phyloP scores from a whole-genome alignment of 2,113 vertebrate genomes.

The Neomonachus schauinslandi region DNA sequence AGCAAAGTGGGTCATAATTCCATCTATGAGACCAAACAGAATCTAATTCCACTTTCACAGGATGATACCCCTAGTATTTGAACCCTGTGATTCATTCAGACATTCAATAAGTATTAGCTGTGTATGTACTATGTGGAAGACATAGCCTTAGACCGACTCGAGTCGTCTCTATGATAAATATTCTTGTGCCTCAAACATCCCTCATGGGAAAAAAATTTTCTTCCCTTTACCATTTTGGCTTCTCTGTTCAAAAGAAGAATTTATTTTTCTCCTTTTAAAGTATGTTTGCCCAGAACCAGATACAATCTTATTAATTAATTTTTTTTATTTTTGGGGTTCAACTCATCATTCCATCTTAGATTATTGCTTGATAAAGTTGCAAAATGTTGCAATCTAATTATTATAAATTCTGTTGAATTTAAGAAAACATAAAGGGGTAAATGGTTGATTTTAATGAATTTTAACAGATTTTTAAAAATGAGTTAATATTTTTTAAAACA shows the following conservation, averaged over 20 bases:
- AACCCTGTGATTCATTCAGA: background rate
- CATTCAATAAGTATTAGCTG: background rate
- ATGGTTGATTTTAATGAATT: background rate
- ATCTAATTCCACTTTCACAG: background rate
- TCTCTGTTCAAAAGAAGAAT: background rate
- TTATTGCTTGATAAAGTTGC: background rate
- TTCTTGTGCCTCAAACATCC: background rate
- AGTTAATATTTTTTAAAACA: background rate
- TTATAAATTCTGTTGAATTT: background rate
- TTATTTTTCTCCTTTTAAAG: background rate
- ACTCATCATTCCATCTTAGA: background rate
- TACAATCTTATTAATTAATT: background rate
- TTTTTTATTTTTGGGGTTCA: background rate
- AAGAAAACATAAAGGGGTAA: background rate
- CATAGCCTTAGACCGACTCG: too few relatives aligned
- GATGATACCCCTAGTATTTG: background rate
- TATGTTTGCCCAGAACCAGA: background rate
- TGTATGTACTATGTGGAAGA: background rate
- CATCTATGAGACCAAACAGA: background rate
- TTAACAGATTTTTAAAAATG: slow-evolving; percentile 8
- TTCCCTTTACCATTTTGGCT: background rate
- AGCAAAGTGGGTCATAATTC: background rate
- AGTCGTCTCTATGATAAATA: background rate
- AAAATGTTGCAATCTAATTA: background rate
- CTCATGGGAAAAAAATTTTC: background rate